Percentiles rank a stretch among this genome's conserved stretches.
Conservation (phyloP, 2,113 vertebrate species). For the Gadus chalcogrammus region DNA sequence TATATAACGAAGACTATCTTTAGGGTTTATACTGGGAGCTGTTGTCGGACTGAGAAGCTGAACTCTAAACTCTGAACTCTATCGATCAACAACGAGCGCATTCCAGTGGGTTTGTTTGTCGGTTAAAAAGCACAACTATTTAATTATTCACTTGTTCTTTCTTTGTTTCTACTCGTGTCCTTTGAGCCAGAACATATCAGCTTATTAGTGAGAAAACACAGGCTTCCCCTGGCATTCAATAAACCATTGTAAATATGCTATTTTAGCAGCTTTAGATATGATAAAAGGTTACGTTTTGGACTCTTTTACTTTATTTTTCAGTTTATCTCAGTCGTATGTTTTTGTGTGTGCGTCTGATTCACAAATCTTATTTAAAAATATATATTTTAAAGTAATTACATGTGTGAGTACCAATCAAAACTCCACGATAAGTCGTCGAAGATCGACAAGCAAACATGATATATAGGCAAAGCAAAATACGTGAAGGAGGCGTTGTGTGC, state of each 20-base stretch:
- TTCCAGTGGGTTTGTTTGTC: constrained; percentile 69
- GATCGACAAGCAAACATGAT: constrained; percentile 41
- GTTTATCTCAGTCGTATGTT: constrained; percentile 6
- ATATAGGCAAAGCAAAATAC: constrained; percentile 11
- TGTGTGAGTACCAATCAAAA: constrained; percentile 24
- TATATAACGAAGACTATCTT: constrained; percentile 69
- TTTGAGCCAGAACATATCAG: constrained; percentile 62
- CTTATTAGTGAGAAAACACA: constrained; percentile 55
- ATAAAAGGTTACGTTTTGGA: constrained; percentile 40
- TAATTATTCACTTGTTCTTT: constrained; percentile 32
- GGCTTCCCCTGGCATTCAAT: constrained; percentile 60
- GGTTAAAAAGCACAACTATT: constrained; percentile 78
- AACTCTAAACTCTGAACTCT: constrained; percentile 67
- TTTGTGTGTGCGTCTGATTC: constrained; percentile 24
- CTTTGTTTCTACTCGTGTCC: constrained; percentile 43
- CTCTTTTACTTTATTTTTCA: constrained; percentile 21
- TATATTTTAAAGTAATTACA: constrained; percentile 48
- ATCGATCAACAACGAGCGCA: constrained; percentile 42
- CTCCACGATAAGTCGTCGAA: constrained; percentile 40
- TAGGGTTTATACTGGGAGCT: constrained; percentile 71
- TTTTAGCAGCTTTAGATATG: constrained; percentile 56
- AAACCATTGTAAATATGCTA: constrained; percentile 73
- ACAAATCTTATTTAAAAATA: constrained; percentile 34
- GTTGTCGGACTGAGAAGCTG: constrained; percentile 50
- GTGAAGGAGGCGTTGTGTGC: constrained; percentile 23